These are phyloP conservation scores for Lithophane socia DNA, from an alignment of 2,888 invertebrate genomes.

Conservation along the genomic window DNA sequence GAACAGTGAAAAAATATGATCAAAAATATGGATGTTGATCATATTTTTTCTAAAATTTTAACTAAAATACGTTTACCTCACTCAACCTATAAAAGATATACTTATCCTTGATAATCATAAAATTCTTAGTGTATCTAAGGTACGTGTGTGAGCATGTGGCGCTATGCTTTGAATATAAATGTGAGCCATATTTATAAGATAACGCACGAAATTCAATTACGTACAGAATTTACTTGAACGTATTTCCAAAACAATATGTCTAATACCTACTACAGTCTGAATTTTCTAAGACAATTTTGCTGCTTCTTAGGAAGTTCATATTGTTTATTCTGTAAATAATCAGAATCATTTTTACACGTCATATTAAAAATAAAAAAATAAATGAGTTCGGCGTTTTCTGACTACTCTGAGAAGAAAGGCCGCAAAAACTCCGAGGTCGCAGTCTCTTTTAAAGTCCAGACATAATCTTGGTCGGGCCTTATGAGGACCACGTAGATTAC, in stretches of 20 bases:
- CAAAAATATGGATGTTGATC: no score
- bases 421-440: no score
- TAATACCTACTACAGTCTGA: not conserved
- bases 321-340: no score
- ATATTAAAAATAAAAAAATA: no score
- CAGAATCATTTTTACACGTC: no score
- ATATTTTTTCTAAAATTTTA: no score
- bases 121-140: conserved; percentile 36
- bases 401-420: no score
- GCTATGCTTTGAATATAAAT: conserved; percentile 62
- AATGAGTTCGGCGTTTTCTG: no score
- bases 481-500: no score
- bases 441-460: no score
- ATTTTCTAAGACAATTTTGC: not conserved
- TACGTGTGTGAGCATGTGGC: conserved; percentile 28
- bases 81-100: conserved; percentile 38
- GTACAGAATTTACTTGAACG: conserved; percentile 13
- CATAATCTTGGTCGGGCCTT: no score
- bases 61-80: conserved; percentile 28
- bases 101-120: conserved; percentile 53
- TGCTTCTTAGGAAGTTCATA: no score
- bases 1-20: not conserved
- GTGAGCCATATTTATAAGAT: conserved; percentile 55
- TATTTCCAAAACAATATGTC: conserved; percentile 23
- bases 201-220: conserved; percentile 66